Evolutionary conservation across 1,140 invertebrate species (phyloP).

Genomic region (Nylanderia fulva): DNA sequence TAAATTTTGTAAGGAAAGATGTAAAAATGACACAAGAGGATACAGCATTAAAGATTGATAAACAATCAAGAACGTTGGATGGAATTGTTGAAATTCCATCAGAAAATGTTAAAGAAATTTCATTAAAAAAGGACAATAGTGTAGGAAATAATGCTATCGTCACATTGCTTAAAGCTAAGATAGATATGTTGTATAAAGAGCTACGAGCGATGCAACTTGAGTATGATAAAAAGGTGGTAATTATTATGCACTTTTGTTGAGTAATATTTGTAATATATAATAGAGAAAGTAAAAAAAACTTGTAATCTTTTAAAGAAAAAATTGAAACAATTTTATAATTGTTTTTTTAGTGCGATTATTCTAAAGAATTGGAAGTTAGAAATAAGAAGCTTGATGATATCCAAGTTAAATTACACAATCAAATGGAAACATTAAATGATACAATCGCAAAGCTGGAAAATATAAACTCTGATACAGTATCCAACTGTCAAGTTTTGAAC

Average conservation of each 20-base stretch:
- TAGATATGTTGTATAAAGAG: slow-evolving; percentile 83
- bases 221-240: slow-evolving; percentile 84
- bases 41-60: neutral
- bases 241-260: neutral
- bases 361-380: slow-evolving; percentile 82
- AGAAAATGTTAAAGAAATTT: slow-evolving; percentile 20
- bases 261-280: neutral
- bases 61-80: neutral
- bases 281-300: neutral
- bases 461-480: slow-evolving; percentile 73
- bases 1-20: slow-evolving; percentile 6
- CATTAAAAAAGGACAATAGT: slow-evolving; percentile 25
- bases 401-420: slow-evolving; percentile 83
- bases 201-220: slow-evolving; percentile 80
- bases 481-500: slow-evolving; percentile 80
- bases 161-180: slow-evolving; percentile 82
- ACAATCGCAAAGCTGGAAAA: slow-evolving; percentile 83
- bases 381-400: slow-evolving; percentile 80
- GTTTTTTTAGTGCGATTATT: slow-evolving; percentile 77
- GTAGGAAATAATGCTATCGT: slow-evolving; percentile 54
- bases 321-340: slow-evolving; percentile 15
- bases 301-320: neutral
- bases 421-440: slow-evolving; percentile 78
- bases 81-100: slow-evolving; percentile 3
- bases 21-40: neutral